A percentile compares a stretch with the other conserved stretches of the same genome.
Evolutionary conservation across 37 sponge, comb jelly and placozoan species (phyloP).

Genomic region (Oopsacas minuta): DNA sequence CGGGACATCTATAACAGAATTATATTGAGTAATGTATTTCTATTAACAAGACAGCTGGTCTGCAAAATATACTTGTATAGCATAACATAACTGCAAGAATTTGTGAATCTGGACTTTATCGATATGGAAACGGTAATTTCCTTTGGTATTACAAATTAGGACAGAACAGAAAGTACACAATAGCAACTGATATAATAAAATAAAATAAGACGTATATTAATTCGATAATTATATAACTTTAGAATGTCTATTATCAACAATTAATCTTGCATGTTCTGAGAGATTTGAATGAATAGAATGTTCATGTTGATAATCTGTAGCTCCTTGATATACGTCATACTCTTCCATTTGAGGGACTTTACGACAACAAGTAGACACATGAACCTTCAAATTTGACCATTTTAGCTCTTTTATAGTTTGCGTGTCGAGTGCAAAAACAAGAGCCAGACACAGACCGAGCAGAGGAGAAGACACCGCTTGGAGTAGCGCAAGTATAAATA

Average conservation of each 20-base stretch:
- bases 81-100: no score
- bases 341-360: not conserved
- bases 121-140: no score
- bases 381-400: conserved; percentile 5
- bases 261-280: not conserved
- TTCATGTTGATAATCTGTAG: not conserved
- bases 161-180: not conserved
- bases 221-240: not conserved
- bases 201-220: not conserved
- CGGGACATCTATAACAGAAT: not conserved
- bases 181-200: not conserved
- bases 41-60: not conserved
- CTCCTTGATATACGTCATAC: not conserved
- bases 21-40: no score
- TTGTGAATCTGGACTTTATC: no score
- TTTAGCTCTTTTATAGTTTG: not conserved
- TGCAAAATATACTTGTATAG: not conserved
- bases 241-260: not conserved
- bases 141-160: not conserved
- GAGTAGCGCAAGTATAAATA: not conserved
- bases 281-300: not conserved
- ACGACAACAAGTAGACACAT: not conserved
- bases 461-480: not conserved
- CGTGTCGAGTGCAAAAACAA: not conserved
- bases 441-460: not conserved